Conservation (phyloP, 2,113 vertebrate genomes). For the Saguinus midas region DNA sequence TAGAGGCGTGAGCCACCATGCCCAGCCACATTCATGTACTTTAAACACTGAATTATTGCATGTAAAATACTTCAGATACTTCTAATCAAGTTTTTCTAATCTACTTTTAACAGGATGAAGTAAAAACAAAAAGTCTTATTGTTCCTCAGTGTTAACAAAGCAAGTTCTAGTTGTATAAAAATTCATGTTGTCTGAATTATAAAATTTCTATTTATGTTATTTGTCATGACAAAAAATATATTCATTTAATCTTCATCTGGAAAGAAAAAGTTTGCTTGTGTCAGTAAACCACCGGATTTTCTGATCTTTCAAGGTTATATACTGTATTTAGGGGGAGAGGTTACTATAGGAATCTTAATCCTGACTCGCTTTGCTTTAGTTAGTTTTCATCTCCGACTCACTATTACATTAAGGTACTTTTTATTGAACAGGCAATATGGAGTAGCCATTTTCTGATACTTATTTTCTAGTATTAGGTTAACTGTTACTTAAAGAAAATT, state of each 20-base stretch:
- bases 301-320: not conserved
- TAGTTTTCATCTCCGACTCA: slow-evolving; percentile 25
- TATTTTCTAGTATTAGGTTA: slow-evolving; percentile 55
- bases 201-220: not conserved
- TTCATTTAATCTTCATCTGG: not conserved
- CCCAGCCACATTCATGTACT: not conserved
- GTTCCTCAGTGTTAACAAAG: slow-evolving; percentile 23
- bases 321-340: not conserved
- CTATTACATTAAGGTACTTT: not conserved
- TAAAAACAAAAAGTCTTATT: not conserved
- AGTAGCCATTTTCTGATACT: slow-evolving; percentile 14
- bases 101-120: not conserved
- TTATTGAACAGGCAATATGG: slow-evolving; percentile 12
- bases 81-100: not conserved
- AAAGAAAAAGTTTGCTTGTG: not conserved
- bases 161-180: not conserved
- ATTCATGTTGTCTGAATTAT: not conserved
- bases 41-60: not conserved
- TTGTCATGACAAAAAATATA: slow-evolving; percentile 1
- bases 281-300: not conserved
- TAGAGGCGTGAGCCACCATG: too few species aligned
- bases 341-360: not conserved
- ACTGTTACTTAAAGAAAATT: slow-evolving; percentile 46
- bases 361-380: not conserved
- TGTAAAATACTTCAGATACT: not conserved